These are phyloP conservation scores for Philonicus albiceps DNA, from an alignment of 2,888 invertebrate genomes.

Conservation along the genomic window DNA sequence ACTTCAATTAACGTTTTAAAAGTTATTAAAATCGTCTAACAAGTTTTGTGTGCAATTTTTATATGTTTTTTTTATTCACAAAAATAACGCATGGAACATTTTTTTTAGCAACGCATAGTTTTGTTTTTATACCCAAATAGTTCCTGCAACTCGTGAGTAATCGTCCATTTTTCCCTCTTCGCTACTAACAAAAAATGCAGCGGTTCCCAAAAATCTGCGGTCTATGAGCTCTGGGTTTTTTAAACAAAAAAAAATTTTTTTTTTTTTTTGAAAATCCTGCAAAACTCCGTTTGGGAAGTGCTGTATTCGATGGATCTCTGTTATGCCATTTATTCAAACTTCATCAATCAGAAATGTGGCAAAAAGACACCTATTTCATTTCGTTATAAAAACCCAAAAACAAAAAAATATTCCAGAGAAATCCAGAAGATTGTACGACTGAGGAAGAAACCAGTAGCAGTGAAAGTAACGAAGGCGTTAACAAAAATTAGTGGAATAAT, in stretches of 20 bases:
- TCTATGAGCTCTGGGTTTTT: not conserved
- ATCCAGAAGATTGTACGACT: slow-evolving; percentile 43
- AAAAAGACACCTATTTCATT: not conserved
- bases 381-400: not conserved
- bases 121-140: not conserved
- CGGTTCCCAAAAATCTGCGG: not conserved
- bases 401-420: slow-evolving; percentile 45
- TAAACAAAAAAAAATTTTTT: too few relatives aligned
- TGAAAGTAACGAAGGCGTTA: slow-evolving; percentile 4
- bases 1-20: too few relatives aligned
- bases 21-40: not conserved
- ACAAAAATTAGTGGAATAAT: not conserved
- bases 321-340: not conserved
- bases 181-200: not conserved
- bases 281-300: not conserved
- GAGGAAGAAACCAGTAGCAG: slow-evolving; percentile 23
- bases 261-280: not conserved
- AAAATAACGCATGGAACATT: not conserved
- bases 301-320: not conserved
- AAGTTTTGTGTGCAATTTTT: not conserved
- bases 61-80: not conserved
- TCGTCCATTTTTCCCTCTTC: not conserved
- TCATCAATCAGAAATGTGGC: not conserved
- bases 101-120: not conserved
- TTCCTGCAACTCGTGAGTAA: not conserved